Evolutionary conservation across 2,113 vertebrate genomes (phyloP).

Genomic region (Apus apus): DNA sequence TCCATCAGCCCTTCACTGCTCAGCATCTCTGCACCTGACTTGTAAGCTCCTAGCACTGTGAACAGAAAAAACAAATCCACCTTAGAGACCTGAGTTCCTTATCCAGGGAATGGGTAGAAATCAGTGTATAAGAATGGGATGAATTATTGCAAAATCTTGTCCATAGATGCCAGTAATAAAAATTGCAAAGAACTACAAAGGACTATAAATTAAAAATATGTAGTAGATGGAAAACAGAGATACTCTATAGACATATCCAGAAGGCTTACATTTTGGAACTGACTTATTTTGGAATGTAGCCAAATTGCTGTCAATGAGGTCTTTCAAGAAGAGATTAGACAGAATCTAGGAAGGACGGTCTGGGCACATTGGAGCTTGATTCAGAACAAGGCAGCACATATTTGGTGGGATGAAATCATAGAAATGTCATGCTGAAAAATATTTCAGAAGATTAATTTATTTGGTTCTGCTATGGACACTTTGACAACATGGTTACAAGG

Average conservation of each 20-base stretch:
- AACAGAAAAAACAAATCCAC: not conserved
- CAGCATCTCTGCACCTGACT: not conserved
- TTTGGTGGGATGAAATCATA: not conserved
- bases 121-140: not conserved
- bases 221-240: constrained; percentile 3
- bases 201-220: not conserved
- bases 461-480: not conserved
- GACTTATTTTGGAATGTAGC: not conserved
- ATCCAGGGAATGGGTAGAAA: not conserved
- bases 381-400: not conserved
- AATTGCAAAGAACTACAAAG: not conserved
- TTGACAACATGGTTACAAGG: not conserved
- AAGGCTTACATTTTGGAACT: constrained; percentile 13
- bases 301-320: not conserved
- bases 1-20: not conserved
- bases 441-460: not conserved
- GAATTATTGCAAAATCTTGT: not conserved
- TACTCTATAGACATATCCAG: not conserved
- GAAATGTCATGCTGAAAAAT: not conserved
- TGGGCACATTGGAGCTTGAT: not conserved
- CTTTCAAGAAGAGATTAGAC: constrained; percentile 21
- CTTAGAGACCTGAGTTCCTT: not conserved
- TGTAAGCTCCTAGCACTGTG: not conserved
- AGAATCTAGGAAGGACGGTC: not conserved
- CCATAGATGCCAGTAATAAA: not conserved